Conservation (phyloP, 2,888 invertebrate genomes). For the Spilosoma lubricipeda region DNA sequence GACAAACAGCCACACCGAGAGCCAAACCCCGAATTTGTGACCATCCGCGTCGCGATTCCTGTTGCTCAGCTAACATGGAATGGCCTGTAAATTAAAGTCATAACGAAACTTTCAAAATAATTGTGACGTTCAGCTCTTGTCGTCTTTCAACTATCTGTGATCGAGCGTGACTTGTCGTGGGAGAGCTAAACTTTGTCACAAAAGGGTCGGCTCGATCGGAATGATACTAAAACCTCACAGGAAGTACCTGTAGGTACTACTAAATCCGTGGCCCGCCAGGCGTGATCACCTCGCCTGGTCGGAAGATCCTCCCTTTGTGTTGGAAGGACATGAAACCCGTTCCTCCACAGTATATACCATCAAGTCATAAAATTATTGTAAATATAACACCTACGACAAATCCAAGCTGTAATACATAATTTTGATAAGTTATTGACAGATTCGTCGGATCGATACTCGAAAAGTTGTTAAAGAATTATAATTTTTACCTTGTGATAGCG, state of each 20-base stretch:
- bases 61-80: constrained; percentile 79
- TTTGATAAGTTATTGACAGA: neutral
- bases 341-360: no score
- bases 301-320: no score
- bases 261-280: no score
- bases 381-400: neutral
- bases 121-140: neutral
- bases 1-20: constrained; percentile 66
- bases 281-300: no score
- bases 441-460: neutral
- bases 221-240: no score
- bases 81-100: constrained; percentile 63
- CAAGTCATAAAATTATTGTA: neutral
- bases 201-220: no score
- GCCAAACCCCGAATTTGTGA: constrained; percentile 72
- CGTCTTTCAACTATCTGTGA: no score
- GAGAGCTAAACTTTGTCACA: no score
- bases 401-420: neutral
- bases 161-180: no score
- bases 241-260: no score
- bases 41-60: constrained; percentile 68
- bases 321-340: no score
- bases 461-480: neutral
- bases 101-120: neutral
- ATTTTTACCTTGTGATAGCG: constrained; percentile 71